Base-by-base conservation (phyloP, 2,888 invertebrate genomes). In the Drosophila pseudotakahashii region DNA sequence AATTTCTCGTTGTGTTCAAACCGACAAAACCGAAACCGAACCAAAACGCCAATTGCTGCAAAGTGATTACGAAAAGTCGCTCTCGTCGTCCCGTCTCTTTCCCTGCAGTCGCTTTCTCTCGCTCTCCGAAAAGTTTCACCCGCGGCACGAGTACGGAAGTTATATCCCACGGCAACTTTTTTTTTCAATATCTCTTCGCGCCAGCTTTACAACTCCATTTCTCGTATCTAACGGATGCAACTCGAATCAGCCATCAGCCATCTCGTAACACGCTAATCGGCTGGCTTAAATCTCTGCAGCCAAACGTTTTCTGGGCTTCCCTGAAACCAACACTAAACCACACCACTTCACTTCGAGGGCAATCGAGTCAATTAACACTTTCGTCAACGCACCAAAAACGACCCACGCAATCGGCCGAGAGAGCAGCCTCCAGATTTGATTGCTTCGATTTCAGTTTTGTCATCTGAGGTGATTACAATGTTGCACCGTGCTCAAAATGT, bases 321-420 rank as follows among this genome's bases (percentile, higher is more conserved):
- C 45, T 34, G 34, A 32, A 32, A 13, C 32, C 32, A 32, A 0
- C 26, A 26, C 26, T 6, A 26, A 26, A 23, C 26, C 26, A 26
- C 45, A 37, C 26, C 11, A 34, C 26, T 60, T 48, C 74, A 63
- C 32, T 34, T 32, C 50, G 52, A 61, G 75, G 76, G 71, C 75
- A 85, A 77, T 79, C 71, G 78, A 78, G 82, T 78, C 86, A 88
- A 88, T 84, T 84, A 86, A 88, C 84, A 84, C 84, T 86, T 88
- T 84, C 78, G 69, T 72, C 73, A 77, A 75, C 54, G 52, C 57
- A 48, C 48, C 57, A 50, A 47, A 53, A 61, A 73, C 58, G 55
- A 55, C 87, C 87, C 81, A 76, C 81, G 83, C 86, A 59, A 63
- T 60, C 62, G 39, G 48, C 37, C 36, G 42, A 30, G 53, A 36